phyloP scores from a whole-genome alignment of 2,888 invertebrate species.

The Chaetogeoica ovagalla region DNA sequence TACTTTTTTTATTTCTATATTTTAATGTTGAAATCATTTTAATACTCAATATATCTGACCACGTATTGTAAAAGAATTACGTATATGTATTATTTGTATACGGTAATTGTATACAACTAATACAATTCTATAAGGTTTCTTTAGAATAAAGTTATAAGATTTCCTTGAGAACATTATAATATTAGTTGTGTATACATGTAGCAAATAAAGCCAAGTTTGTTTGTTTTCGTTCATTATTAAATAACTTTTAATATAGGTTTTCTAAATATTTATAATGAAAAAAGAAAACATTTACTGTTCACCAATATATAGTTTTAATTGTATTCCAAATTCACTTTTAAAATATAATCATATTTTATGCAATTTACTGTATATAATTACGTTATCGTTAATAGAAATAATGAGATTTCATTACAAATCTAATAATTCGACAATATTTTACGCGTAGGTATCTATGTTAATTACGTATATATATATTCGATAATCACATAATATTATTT shows the following conservation, averaged over 20 bases:
- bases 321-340: no score
- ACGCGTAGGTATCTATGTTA: no score
- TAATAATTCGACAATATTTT: no score
- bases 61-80: not conserved
- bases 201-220: not conserved
- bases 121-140: slow-evolving; percentile 1
- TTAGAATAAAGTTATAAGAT: slow-evolving; percentile 7
- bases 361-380: no score
- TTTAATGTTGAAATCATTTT: not conserved
- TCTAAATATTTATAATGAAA: not conserved
- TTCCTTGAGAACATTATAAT: not conserved
- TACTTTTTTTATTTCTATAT: no score
- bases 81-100: not conserved
- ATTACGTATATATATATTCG: no score
- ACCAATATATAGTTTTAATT: no score
- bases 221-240: not conserved
- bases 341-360: no score
- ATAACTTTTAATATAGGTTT: not conserved
- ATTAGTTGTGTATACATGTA: not conserved
- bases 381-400: no score
- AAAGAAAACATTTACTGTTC: no score
- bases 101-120: not conserved
- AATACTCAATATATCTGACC: not conserved
- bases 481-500: no score
- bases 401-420: no score